Percentiles rank a stretch among this genome's conserved stretches.
Evolutionary conservation across 2,113 vertebrate genomes (phyloP).

Genomic region (Misgurnus anguillicaudatus): DNA sequence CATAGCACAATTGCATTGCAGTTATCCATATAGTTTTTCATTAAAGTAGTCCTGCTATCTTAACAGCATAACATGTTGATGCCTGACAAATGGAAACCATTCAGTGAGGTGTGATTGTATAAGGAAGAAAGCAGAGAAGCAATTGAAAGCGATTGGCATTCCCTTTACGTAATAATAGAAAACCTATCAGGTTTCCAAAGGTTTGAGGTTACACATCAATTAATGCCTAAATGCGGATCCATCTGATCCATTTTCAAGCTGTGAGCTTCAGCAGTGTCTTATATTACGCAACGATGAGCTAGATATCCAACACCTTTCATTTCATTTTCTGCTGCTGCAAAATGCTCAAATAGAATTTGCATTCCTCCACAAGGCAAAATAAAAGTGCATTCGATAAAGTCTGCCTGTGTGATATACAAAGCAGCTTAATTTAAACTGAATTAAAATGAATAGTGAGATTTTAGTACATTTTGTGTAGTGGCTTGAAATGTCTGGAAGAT

Average conservation of each 20-base stretch:
- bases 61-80: background rate
- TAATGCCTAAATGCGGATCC: slow-evolving; percentile 56
- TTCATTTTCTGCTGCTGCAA: slow-evolving; percentile 51
- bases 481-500: background rate
- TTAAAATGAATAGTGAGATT: no score
- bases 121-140: slow-evolving; percentile 24
- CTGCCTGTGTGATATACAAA: background rate
- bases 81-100: background rate
- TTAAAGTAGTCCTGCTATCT: no score
- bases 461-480: background rate
- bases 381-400: background rate
- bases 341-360: slow-evolving; percentile 39
- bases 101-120: background rate
- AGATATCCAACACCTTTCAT: slow-evolving; percentile 57
- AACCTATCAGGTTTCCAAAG: slow-evolving; percentile 47
- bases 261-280: slow-evolving; percentile 60
- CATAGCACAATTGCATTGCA: background rate
- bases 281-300: slow-evolving; percentile 55
- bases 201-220: slow-evolving; percentile 55
- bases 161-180: slow-evolving; percentile 55
- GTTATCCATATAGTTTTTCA: no score
- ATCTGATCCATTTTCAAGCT: slow-evolving; percentile 51
- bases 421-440: background rate
- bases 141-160: slow-evolving; percentile 49
- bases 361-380: background rate